Conservation (phyloP, 2,113 vertebrate species). For the Cariama cristata region DNA sequence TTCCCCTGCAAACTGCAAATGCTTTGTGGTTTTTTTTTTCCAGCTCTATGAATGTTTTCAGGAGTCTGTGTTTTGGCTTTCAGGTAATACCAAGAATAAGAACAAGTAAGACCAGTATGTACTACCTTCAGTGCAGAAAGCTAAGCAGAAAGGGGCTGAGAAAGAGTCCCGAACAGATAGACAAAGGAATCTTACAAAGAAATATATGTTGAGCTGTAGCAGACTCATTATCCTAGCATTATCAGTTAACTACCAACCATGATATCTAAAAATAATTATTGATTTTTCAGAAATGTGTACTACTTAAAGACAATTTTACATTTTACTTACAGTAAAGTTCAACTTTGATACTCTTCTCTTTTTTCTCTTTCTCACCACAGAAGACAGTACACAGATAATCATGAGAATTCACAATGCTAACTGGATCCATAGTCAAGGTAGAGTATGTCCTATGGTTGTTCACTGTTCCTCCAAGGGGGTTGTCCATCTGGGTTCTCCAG, state of each 20-base stretch:
- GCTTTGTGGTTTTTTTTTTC: neutral
- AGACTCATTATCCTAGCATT: neutral
- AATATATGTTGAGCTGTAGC: neutral
- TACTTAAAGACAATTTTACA: neutral
- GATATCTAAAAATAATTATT: neutral
- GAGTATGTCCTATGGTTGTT: neutral
- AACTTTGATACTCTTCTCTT: slow-evolving; percentile 61
- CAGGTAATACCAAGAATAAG: neutral
- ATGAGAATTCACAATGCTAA: slow-evolving; percentile 49
- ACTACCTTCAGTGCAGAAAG: neutral
- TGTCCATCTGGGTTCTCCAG: slow-evolving; percentile 75
- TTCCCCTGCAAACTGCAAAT: neutral
- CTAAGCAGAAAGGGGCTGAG: neutral
- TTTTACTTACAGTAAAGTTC: slow-evolving; percentile 79
- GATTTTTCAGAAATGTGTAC: neutral
- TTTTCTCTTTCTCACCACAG: slow-evolving; percentile 39
- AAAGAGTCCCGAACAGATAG: neutral
- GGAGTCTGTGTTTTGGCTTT: neutral
- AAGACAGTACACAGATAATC: slow-evolving; percentile 72
- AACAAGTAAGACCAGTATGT: neutral
- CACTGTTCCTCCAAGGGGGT: slow-evolving; percentile 64
- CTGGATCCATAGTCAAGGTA: slow-evolving; percentile 65
- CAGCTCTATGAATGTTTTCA: neutral
- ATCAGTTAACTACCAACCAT: neutral
- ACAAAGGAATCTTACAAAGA: neutral